Base-by-base conservation (phyloP, 2,888 invertebrate genomes). In the Melinopterus prodromus region DNA sequence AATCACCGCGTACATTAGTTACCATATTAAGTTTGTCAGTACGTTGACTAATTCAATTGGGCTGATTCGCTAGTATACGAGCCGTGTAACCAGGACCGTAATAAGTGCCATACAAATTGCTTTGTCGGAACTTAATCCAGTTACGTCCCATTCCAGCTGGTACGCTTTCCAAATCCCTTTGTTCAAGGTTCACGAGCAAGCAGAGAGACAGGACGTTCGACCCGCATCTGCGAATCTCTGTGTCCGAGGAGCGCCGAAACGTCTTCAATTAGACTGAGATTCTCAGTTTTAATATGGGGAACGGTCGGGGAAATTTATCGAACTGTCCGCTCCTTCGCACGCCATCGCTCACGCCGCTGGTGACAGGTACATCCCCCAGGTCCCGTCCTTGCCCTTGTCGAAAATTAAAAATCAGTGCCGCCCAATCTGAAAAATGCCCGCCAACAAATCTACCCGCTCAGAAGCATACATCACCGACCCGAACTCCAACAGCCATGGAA, bases 1-100 rank as follows among this genome's bases (percentile, higher is more conserved):
- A 86, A 86, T 86, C 85, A 84, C 86, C 85, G 86, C 86, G 85
- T 87, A 87, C 86, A 86, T 87, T 87, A 87, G 86, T 87, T 87
- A 87, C 86, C 86, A 87, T 87, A 87, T 87, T 86, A 87, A 86
- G 87, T 87, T 87, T 87, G 87, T 87, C 86, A 87, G 86, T 86
- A 53, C 85, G 86, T 86, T 84, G 85, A 85, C 86, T 88, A 88
- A 88, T 88, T 87, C 86, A 87, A 88, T 88, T 86, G 86, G 86
- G 86, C 87, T 86, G 87, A 88, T 88, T 88, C 86, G 86, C 86
- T 85, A 84, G 86, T 86, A 86, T 85, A 86, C 86, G 85, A 86
- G 85, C 86, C 85, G 86, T 86, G 86, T 86, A 86, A 86, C 87
- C 86, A 87, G 86, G 85, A 83, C 86, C 85, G 86, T 87, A 86